phyloP scores from a whole-genome alignment of 2,113 vertebrate genomes.

The Burhinus bistriatus region DNA sequence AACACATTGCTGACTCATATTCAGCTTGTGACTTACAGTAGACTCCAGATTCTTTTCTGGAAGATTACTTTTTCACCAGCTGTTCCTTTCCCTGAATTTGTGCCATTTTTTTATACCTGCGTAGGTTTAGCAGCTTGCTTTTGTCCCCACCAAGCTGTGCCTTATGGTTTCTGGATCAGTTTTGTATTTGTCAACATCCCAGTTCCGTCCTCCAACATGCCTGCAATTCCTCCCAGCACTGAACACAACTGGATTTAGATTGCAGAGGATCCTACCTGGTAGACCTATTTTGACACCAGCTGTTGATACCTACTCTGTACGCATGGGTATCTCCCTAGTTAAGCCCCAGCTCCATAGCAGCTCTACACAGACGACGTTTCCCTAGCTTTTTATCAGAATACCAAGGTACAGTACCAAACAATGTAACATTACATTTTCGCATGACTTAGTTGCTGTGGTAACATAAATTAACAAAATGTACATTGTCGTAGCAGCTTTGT shows the following conservation, averaged over 20 bases:
- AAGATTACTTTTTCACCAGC: not conserved
- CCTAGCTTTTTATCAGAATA: not conserved
- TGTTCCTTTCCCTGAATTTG: not conserved
- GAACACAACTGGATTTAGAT: not conserved
- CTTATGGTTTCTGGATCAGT: not conserved
- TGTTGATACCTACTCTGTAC: not conserved
- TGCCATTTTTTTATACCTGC: not conserved
- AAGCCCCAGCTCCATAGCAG: not conserved
- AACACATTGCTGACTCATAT: not conserved
- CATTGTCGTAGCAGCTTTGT: conserved; percentile 1
- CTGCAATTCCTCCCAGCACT: not conserved
- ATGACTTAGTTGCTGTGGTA: conserved; percentile 42
- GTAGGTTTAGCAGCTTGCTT: not conserved
- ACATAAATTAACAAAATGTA: conserved; percentile 26
- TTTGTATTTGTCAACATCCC: not conserved
- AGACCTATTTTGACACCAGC: not conserved
- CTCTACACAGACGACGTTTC: not conserved
- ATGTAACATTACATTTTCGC: not conserved
- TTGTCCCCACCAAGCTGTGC: not conserved
- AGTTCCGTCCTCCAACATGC: not conserved
- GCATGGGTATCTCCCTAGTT: rapidly evolving
- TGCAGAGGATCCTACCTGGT: not conserved
- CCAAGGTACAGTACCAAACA: not conserved
- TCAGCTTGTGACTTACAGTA: not conserved
- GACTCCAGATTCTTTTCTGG: not conserved